Conservation (phyloP, 2,888 invertebrate species). For the Nomada hirtipes region DNA sequence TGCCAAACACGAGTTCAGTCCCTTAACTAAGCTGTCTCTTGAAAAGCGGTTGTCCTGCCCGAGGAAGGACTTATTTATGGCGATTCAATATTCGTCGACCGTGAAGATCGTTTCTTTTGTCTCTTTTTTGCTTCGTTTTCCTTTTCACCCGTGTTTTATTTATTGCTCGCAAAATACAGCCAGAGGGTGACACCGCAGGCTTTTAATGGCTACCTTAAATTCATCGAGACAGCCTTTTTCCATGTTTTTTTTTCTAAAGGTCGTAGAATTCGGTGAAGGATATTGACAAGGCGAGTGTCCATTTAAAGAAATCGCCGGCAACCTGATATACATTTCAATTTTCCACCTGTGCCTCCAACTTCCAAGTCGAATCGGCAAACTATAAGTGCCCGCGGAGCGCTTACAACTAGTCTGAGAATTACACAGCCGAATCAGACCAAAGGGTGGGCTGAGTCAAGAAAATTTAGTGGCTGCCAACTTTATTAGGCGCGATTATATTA, state of each 20-base stretch:
- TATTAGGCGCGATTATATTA: constrained; percentile 74
- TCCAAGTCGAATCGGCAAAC: background rate
- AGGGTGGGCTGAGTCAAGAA: constrained; percentile 59
- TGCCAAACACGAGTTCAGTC: constrained; percentile 50
- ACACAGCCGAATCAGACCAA: constrained; percentile 57
- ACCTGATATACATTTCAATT: background rate
- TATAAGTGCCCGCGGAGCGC: background rate
- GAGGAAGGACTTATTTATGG: constrained; percentile 43
- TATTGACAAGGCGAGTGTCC: too few relatives aligned
- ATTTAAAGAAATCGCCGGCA: too few relatives aligned
- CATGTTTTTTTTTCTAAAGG: background rate
- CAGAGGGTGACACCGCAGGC: too few relatives aligned
- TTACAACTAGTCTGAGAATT: constrained; percentile 38
- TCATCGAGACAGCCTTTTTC: too few relatives aligned
- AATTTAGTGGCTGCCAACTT: constrained; percentile 73
- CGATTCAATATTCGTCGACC: constrained; percentile 24
- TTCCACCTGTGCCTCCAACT: constrained; percentile 8
- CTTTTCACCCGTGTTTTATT: background rate
- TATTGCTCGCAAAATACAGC: background rate
- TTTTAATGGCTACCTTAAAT: too few relatives aligned
- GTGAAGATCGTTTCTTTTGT: background rate
- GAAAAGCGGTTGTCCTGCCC: constrained; percentile 42
- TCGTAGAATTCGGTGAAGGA: too few relatives aligned
- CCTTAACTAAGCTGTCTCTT: constrained; percentile 59
- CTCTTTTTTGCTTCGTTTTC: background rate